Conservation (phyloP, 2,888 invertebrate genomes). For the Philereme vetulata region DNA sequence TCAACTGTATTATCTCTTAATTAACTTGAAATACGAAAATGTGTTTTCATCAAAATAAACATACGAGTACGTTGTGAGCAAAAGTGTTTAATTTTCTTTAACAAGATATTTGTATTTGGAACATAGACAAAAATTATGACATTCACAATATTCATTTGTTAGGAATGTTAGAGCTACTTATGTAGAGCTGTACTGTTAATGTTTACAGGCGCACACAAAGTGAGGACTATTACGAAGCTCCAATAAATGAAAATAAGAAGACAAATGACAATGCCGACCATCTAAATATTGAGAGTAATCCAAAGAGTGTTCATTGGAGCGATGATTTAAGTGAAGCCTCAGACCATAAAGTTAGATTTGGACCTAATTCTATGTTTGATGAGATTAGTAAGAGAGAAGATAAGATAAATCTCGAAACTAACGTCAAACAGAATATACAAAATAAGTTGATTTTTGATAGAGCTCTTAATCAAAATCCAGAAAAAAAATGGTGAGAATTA, state of each 20-base stretch:
- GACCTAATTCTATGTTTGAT: neutral
- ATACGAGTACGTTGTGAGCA: no score
- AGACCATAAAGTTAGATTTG: no score
- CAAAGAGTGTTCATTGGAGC: no score
- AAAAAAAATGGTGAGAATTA: conserved; percentile 52
- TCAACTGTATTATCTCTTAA: no score
- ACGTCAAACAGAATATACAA: conserved; percentile 29
- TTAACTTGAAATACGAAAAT: no score
- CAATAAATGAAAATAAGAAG: conserved; percentile 29
- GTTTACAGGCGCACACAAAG: conserved; percentile 31
- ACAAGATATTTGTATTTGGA: no score
- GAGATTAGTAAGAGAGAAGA: conserved; percentile 20
- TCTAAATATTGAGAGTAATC: conserved; percentile 25
- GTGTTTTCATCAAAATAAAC: no score
- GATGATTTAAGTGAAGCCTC: no score
- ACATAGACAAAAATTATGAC: no score
- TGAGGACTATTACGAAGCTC: conserved; percentile 37
- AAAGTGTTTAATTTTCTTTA: no score
- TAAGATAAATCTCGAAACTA: conserved; percentile 33
- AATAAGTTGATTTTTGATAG: conserved; percentile 32
- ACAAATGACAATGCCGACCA: conserved; percentile 37
- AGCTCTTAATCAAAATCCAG: conserved; percentile 33
- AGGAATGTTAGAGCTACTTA: no score
- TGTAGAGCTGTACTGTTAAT: conserved; percentile 1
- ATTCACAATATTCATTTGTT: no score